phyloP scores from a whole-genome alignment of 1,140 invertebrate species.

The Teleogryllus occipitalis region DNA sequence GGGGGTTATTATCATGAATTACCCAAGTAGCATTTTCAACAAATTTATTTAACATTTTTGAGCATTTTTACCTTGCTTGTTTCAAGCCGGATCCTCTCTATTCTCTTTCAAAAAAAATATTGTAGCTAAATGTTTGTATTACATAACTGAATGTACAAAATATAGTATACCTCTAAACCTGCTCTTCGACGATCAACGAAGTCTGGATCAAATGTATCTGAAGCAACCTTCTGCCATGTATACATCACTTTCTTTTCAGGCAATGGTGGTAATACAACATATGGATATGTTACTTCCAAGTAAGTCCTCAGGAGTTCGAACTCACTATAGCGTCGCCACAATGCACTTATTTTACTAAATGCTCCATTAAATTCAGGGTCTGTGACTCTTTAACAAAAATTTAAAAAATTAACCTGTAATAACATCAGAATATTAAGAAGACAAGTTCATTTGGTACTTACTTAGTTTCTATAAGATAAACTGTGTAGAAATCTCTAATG shows the following conservation, averaged over 20 bases:
- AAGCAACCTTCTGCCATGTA: conserved; percentile 62
- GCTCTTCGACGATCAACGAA: conserved; percentile 72
- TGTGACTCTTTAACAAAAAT: conserved; percentile 49
- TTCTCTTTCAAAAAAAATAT: too few species aligned
- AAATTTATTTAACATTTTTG: too few species aligned
- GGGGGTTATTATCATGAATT: too few species aligned
- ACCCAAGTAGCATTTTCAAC: too few species aligned
- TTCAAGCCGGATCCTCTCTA: too few species aligned
- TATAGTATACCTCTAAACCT: conserved; percentile 54
- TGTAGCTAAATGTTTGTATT: background rate
- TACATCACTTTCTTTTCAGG: conserved; percentile 75
- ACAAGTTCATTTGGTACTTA: conserved; percentile 37
- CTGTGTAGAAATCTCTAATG: conserved; percentile 72
- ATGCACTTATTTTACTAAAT: conserved; percentile 52
- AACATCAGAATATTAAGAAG: background rate
- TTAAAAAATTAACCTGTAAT: conserved; percentile 8
- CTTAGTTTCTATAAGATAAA: conserved; percentile 78
- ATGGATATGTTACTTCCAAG: conserved; percentile 66
- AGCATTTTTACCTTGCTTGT: too few species aligned
- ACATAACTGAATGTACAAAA: background rate
- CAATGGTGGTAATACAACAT: conserved; percentile 66
- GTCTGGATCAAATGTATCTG: conserved; percentile 74
- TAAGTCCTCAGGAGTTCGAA: conserved; percentile 73
- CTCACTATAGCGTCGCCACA: conserved; percentile 77
- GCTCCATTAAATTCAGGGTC: conserved; percentile 57